Conservation (phyloP, 2,888 invertebrate species). For the Acanthosoma haemorrhoidale region DNA sequence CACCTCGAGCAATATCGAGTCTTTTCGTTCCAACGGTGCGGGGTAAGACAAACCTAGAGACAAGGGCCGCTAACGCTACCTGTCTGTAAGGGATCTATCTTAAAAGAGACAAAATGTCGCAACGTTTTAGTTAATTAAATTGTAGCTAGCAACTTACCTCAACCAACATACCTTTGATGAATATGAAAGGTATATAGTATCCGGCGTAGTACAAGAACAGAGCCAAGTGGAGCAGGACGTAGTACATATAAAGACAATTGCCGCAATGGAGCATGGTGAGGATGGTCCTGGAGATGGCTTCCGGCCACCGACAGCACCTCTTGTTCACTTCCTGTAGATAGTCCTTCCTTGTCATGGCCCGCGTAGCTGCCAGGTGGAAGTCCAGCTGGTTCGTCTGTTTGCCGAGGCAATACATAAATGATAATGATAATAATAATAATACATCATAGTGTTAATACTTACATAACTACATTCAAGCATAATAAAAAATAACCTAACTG, state of each 20-base stretch:
- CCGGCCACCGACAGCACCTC: background rate
- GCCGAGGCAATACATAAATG: background rate
- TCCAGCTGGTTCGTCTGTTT: conserved; percentile 31
- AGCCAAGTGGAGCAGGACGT: background rate
- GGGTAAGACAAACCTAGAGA: background rate
- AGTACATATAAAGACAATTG: background rate
- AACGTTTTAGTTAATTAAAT: background rate
- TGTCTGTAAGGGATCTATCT: no score
- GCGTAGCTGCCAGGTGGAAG: conserved; percentile 26
- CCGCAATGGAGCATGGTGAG: background rate
- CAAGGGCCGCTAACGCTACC: no score
- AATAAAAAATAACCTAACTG: no score
- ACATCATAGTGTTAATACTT: no score
- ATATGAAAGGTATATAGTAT: conserved; percentile 1
- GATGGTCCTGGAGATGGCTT: conserved; percentile 1
- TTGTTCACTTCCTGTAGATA: background rate
- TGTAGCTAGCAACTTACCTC: background rate
- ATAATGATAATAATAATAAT: background rate
- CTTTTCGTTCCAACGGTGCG: background rate
- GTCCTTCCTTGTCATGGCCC: background rate
- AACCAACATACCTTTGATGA: background rate
- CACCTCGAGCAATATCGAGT: no score
- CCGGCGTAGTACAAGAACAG: background rate
- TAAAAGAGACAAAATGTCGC: no score
- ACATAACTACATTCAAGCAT: no score